These are phyloP conservation scores for Gephyroberyx darwinii DNA, from an alignment of 2,797 vertebrate genomes.

Conservation along the genomic window DNA sequence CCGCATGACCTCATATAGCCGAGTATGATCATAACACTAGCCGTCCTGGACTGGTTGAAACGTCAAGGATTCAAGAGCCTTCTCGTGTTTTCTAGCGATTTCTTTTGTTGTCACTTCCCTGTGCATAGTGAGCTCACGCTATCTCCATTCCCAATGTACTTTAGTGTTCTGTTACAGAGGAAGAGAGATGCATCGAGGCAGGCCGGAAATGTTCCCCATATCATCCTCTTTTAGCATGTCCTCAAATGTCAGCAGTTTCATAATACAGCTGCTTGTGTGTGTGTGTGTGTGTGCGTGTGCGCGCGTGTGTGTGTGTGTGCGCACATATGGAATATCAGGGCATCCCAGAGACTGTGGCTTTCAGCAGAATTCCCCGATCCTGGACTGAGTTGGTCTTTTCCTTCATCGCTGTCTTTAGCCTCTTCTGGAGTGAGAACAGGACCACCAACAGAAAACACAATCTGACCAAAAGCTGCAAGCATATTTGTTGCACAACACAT, in stretches of 20 bases:
- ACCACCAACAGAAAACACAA: neutral
- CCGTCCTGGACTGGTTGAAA: neutral
- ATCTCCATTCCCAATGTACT: slow-evolving; percentile 15
- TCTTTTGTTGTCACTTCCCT: neutral
- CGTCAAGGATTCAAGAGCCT: neutral
- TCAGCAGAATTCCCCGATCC: neutral
- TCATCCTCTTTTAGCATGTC: slow-evolving; percentile 1
- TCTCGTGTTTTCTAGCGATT: neutral
- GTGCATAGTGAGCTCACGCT: slow-evolving; percentile 5
- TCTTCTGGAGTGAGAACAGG: neutral
- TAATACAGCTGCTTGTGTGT: neutral
- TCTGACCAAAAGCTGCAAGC: neutral
- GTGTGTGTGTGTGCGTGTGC: neutral
- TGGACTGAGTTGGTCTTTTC: neutral
- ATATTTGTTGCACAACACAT: neutral
- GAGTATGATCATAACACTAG: neutral
- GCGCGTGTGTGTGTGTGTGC: neutral
- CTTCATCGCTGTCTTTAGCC: neutral
- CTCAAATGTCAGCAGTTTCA: slow-evolving; percentile 11
- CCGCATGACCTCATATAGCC: slow-evolving; percentile 19
- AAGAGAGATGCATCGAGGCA: slow-evolving; percentile 5
- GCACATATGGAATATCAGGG: slow-evolving; percentile 4
- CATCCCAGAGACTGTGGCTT: slow-evolving; percentile 8
- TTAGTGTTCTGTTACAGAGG: slow-evolving; percentile 6
- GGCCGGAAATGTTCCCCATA: neutral